These are phyloP conservation scores for Plotosus lineatus DNA, from an alignment of 2,113 vertebrate genomes.

Conservation along the genomic window DNA sequence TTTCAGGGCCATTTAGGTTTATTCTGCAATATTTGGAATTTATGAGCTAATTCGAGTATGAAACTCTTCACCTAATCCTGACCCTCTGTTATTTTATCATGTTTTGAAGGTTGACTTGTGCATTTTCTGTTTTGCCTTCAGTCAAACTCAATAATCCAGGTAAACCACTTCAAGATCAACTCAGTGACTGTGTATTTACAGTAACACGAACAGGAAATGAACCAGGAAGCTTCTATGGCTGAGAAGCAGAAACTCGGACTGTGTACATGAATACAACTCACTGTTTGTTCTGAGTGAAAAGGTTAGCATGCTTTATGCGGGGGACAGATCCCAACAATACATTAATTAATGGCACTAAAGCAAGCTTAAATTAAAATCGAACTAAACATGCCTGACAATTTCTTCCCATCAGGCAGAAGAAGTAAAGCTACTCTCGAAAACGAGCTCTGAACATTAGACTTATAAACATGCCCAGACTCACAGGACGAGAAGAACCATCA, in stretches of 20 bases:
- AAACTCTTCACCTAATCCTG: too few species aligned
- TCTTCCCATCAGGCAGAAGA: neutral
- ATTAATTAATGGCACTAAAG: neutral
- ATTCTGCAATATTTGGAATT: too few species aligned
- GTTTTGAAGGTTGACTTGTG: slow-evolving; percentile 12
- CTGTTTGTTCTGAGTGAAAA: too few species aligned
- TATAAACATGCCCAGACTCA: neutral
- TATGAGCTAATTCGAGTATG: too few species aligned
- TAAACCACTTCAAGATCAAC: neutral
- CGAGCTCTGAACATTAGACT: neutral
- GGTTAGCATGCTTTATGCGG: neutral
- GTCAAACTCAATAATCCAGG: neutral
- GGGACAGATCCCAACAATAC: neutral
- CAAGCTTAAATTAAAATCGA: neutral
- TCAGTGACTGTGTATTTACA: slow-evolving; percentile 26
- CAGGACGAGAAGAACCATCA: neutral
- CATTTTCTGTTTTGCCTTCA: slow-evolving; percentile 41
- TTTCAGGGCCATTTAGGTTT: too few species aligned
- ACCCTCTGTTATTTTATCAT: neutral
- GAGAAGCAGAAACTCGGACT: neutral
- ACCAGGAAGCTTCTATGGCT: neutral
- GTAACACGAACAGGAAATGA: neutral
- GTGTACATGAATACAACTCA: neutral
- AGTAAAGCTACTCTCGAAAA: neutral
- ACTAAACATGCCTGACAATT: neutral